Base-by-base conservation (phyloP, 2,797 vertebrate genomes). In the Diceros bicornis region DNA sequence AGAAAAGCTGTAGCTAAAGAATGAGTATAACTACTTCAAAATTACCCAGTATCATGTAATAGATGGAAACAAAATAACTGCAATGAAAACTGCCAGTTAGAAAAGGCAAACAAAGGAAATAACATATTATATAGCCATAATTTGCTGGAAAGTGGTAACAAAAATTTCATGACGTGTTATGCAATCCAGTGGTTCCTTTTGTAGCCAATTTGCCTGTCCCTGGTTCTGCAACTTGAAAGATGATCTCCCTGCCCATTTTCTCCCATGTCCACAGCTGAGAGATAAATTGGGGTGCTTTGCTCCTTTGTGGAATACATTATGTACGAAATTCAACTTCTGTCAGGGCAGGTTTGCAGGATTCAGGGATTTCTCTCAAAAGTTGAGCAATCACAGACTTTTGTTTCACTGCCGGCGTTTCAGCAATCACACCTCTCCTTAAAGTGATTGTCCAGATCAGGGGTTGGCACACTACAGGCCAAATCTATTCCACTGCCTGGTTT, bases 1-100 rank as follows among this genome's bases (percentile, higher is more conserved):
- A 83, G 34, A 95, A 94, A 89, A 41, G 10, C 29, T 61, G 37
- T 47, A 32, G n/a, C 69, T 90, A 79, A 74, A 89, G 20, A 72
- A 66, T 41, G 47, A 93, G 21, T 44, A 29, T 47, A 66, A 81
- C 61, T 47, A 66, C 23, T 69, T 84, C 11, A 55, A 34, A 83
- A 94, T 75, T 8, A 74, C 16, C 64, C 13, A 34, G 20, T 47
- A 50, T 69, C 55, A 18, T 16, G 81, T 17, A 75, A 91, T 27
- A 27, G 52, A 77, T 2, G 69, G 34, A 93, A 79, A 74, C 13
- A 74, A 90, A 95, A 72, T 61, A 62, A 55, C 20, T 4, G 21
- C 50, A 23, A n/a, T 50, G 74, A 34, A 78, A 95, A 55, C 61
- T 34, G 25, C 29, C 68, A 44, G 21, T 74, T 34, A 37, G 29